Evolutionary conservation across 2,888 invertebrate species (phyloP), one percentile per base, ranked within the genome.

Genomic region (Archaeoteleia sp.): DNA sequence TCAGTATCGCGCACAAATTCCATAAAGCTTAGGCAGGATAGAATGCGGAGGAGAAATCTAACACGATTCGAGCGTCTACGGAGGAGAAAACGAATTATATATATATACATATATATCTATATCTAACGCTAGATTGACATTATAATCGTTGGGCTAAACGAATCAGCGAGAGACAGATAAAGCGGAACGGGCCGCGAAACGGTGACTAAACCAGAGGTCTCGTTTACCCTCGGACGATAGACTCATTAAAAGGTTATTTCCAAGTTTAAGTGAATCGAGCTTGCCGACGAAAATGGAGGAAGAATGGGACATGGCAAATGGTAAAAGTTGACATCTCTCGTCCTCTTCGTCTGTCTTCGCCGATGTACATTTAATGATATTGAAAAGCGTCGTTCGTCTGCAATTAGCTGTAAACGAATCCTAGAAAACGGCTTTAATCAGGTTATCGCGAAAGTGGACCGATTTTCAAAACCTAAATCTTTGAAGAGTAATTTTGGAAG

Each of bases 241-340:
- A 76, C 78, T 81, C 78, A 81, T 82, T 80, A 80, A 80, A 77
- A 77, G 78, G 79, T 81, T 81, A 81, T 82, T 81, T 80, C 74
- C 79, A 81, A 81, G 78, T 79, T 80, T 80, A 81, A 80, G 77
- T 76, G 78, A 78, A 81, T 82, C 73, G 74, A 77, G 78, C 71
- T 70, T n/a, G n/a, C n/a, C n/a, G n/a, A n/a, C n/a, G n/a, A n/a
- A n/a, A n/a, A n/a, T n/a, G n/a, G n/a, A n/a, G n/a, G n/a, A n/a
- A n/a, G n/a, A n/a, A n/a, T n/a, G n/a, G n/a, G n/a, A n/a, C n/a
- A n/a, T n/a, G n/a, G n/a, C n/a, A n/a, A n/a, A n/a, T n/a, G n/a
- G n/a, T n/a, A n/a, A n/a, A n/a, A n/a, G n/a, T n/a, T n/a, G n/a
- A n/a, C n/a, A n/a, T n/a, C n/a, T n/a, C n/a, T n/a, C n/a, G n/a